A percentile compares a stretch with the other conserved stretches of the same genome.
Conservation (phyloP, 2,888 invertebrate species). For the Drosophila paracracens region DNA sequence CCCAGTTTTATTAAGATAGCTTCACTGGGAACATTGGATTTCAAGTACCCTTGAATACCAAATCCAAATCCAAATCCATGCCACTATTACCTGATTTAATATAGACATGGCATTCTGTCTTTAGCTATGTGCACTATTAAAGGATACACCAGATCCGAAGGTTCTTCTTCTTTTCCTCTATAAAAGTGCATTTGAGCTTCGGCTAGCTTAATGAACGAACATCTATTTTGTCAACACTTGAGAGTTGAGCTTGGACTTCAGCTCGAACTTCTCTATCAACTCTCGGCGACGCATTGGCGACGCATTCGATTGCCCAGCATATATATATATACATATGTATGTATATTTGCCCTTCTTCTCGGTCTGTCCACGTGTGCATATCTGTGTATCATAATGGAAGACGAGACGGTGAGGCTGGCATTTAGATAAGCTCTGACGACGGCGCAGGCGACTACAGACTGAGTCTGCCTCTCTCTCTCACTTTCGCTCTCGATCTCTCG, state of each 20-base stretch:
- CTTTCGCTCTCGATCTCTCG: not conserved
- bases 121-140: not conserved
- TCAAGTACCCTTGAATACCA: not conserved
- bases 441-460: constrained; percentile 17
- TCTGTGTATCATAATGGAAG: constrained; percentile 86
- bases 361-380: constrained; percentile 65
- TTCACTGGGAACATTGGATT: not conserved
- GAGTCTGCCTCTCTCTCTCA: not conserved
- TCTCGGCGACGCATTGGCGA: constrained; percentile 79
- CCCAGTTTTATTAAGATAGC: not conserved
- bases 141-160: not conserved
- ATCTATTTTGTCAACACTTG: constrained; percentile 23
- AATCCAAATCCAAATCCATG: too few species aligned
- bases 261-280: constrained; percentile 21
- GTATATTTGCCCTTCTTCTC: constrained; percentile 6
- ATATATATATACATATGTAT: constrained; percentile 47
- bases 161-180: not conserved
- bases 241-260: constrained; percentile 13
- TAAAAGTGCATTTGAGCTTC: constrained; percentile 31
- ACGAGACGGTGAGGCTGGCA: constrained; percentile 86
- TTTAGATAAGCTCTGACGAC: constrained; percentile 83
- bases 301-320: constrained; percentile 78
- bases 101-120: not conserved
- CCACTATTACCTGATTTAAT: not conserved
- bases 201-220: constrained; percentile 3